Evolutionary conservation across 1,140 invertebrate genomes (phyloP), one percentile per base, ranked within the genome.

Genomic region (Meloidogyne chitwoodi): DNA sequence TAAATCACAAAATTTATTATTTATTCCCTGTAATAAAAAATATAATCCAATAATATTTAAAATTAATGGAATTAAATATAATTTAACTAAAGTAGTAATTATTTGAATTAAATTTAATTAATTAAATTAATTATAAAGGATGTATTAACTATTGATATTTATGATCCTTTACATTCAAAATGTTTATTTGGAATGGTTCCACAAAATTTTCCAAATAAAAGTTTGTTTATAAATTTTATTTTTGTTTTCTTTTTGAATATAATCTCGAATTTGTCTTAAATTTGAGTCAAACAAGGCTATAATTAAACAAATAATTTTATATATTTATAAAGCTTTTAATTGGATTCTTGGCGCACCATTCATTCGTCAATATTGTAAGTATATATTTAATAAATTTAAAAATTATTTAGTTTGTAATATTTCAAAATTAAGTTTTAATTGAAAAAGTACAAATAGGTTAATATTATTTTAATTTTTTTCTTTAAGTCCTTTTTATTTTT

Each of bases 311-410:
- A 8, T 38, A 31, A 31, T 38, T 38, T 38, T n/a, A n/a, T n/a
- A n/a, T n/a, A 41, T 34, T 34, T 14, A 41, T 12, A 41, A 41
- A 70, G 68, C 19, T 16, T 48, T 64, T 22, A 26, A 24, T 12
- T 82, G 81, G 81, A 82, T 83, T 56, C 75, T 83, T 27, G 83
- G 83, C 22, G 83, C 84, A 73, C 79, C 83, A 56, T 83, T 82
- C 63, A 83, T 83, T 66, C 75, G 83, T 31, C 68, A 76, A 70
- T 83, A 82, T 76, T 83, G 82, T 48, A 19, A 5, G 44, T 56
- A n/a, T 56, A n/a, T n/a, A 38, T 8, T 8, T 8, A 38, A 38
- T 38, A 6, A 38, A 38, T n/a, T 56, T 56, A 56, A 6, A 56
- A 8, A n/a, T 56, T 6, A 56, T n/a, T 19, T 1, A 14, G 2